Evolutionary conservation across 2,113 vertebrate species (phyloP).

Genomic region (Solea solea): DNA sequence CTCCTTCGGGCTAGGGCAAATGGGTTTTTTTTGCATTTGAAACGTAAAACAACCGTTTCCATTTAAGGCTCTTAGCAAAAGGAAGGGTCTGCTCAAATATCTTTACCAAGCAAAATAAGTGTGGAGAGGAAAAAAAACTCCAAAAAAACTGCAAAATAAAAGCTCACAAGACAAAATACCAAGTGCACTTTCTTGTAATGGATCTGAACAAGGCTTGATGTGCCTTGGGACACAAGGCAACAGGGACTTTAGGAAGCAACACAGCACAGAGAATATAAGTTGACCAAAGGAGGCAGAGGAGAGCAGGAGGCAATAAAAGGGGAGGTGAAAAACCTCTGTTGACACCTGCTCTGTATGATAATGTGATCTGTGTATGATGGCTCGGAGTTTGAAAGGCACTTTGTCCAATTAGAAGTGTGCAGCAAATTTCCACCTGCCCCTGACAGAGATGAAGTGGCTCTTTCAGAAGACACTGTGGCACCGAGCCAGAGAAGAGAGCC

Average conservation of each 20-base stretch:
- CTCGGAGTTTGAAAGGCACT: constrained; percentile 88
- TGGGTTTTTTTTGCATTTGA: constrained; percentile 13
- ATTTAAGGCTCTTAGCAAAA: background rate
- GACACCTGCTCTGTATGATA: constrained; percentile 75
- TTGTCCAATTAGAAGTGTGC: constrained; percentile 93
- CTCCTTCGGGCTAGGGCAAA: constrained; percentile 26
- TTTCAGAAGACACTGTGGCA: constrained; percentile 87
- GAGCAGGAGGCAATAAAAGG: constrained; percentile 15
- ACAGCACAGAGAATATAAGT: constrained; percentile 8
- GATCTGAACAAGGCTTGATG: constrained; percentile 27
- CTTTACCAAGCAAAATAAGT: background rate
- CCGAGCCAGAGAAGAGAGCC: constrained; percentile 84
- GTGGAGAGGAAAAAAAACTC: too few species aligned
- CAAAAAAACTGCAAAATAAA: background rate
- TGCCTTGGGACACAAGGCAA: constrained; percentile 40
- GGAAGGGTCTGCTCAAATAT: background rate
- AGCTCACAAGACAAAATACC: constrained; percentile 29
- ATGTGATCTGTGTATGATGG: constrained; percentile 84
- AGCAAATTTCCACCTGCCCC: constrained; percentile 89
- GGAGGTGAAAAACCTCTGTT: constrained; percentile 57
- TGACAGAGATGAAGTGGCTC: constrained; percentile 94
- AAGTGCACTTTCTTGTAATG: constrained; percentile 43
- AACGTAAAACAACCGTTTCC: constrained; percentile 30
- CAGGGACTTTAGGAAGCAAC: constrained; percentile 19
- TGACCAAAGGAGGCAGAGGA: constrained; percentile 11